phyloP scores from a whole-genome alignment of 2,888 invertebrate species.

The Oasisia sp. region DNA sequence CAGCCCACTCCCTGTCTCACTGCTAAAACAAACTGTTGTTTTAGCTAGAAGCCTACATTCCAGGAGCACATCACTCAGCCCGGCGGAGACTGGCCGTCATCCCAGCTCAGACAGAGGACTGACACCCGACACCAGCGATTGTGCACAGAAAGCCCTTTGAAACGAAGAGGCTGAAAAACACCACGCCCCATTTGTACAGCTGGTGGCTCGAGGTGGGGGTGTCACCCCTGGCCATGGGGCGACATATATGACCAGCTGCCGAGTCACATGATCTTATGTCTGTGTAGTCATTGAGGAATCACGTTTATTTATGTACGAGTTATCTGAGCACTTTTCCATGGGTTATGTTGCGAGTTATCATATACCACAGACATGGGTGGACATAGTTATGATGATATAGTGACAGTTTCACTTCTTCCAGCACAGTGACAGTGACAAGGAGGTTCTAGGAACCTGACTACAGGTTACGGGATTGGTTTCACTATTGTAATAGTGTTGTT shows the following conservation, averaged over 20 bases:
- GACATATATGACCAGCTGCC: not conserved
- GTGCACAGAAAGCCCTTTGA: not conserved
- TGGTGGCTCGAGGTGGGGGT: not conserved
- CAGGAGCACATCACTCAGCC: not conserved
- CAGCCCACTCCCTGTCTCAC: not conserved
- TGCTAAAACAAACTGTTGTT: slow-evolving; percentile 5
- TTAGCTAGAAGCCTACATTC: not conserved
- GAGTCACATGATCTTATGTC: not conserved
- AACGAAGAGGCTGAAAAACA: not conserved
- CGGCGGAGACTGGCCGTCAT: not conserved
- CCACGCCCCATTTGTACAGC: slow-evolving; percentile 10
- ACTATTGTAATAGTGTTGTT: no score
- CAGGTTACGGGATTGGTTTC: no score
- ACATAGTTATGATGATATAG: not conserved
- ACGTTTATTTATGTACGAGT: not conserved
- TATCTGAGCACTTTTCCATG: not conserved
- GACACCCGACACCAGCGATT: not conserved
- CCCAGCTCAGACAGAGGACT: not conserved
- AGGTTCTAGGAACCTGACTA: no score
- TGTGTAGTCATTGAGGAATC: not conserved
- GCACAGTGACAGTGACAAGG: not conserved
- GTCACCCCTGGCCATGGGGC: not conserved
- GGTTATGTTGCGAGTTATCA: not conserved
- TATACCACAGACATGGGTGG: not conserved
- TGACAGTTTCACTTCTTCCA: not conserved